Percentiles rank a stretch among this genome's conserved stretches.
Evolutionary conservation across 1,140 invertebrate species (phyloP).

Genomic region (Ectropis grisescens): DNA sequence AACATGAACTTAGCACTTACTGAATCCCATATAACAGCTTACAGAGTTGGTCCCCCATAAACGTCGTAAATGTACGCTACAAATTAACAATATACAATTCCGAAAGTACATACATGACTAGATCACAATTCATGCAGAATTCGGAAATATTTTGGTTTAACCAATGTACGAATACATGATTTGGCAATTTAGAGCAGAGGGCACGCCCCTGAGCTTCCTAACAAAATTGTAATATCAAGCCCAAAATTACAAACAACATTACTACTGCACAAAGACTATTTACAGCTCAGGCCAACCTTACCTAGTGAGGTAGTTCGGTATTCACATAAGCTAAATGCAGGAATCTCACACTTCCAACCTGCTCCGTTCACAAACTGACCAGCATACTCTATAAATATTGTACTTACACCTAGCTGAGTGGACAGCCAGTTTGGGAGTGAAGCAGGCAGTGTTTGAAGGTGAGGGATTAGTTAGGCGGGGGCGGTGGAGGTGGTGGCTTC

Average conservation of each 20-base stretch:
- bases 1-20: constrained; percentile 27
- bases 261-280: constrained; percentile 40
- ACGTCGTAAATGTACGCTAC: constrained; percentile 52
- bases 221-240: constrained; percentile 22
- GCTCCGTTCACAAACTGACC: background rate
- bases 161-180: constrained; percentile 53
- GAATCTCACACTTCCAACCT: constrained; percentile 11
- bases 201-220: constrained; percentile 17
- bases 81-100: constrained; percentile 67
- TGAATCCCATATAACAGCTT: constrained; percentile 32
- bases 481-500: constrained; percentile 60
- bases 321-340: constrained; percentile 51
- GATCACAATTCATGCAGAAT: constrained; percentile 69
- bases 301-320: constrained; percentile 62
- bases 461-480: constrained; percentile 42
- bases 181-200: constrained; percentile 45
- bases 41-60: constrained; percentile 62
- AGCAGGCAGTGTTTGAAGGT: no score
- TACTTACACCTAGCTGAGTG: no score
- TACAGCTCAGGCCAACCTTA: constrained; percentile 58
- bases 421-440: no score
- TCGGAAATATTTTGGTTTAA: constrained; percentile 67
- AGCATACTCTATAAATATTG: background rate
- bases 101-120: constrained; percentile 69
- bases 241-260: constrained; percentile 27